These are phyloP conservation scores for Acanthisitta chloris DNA, from an alignment of 2,113 vertebrate genomes.

Conservation along the genomic window DNA sequence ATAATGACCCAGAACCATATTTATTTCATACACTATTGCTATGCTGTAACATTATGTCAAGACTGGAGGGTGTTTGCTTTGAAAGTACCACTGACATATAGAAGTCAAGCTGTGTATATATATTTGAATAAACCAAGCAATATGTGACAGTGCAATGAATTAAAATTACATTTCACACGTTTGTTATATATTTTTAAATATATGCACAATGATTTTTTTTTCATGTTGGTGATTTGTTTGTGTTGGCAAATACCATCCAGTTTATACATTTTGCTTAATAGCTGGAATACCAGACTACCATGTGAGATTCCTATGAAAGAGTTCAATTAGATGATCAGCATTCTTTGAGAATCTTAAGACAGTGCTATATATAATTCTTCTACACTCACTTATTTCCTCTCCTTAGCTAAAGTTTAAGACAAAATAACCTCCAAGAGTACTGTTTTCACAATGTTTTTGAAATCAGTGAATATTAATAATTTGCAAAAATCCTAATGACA, in stretches of 20 bases:
- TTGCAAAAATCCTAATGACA: background rate
- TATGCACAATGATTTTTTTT: background rate
- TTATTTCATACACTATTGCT: background rate
- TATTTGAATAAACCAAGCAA: conserved; percentile 23
- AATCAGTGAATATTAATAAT: background rate
- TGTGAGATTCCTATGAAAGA: background rate
- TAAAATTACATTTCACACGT: background rate
- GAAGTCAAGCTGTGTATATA: background rate
- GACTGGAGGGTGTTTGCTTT: background rate
- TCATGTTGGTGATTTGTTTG: background rate
- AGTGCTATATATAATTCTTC: background rate
- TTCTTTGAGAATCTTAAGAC: background rate
- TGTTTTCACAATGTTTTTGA: background rate
- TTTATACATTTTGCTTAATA: background rate
- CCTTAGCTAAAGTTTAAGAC: background rate
- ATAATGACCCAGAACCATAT: background rate
- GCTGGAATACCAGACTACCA: background rate
- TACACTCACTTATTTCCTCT: background rate
- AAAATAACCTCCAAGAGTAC: background rate
- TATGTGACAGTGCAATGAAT: background rate
- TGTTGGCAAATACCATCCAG: background rate
- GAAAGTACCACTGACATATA: background rate
- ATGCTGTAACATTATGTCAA: background rate
- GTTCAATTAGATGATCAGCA: background rate
- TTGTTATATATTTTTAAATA: background rate